A percentile compares a stretch with the other conserved stretches of the same genome.
phyloP scores from a whole-genome alignment of 2,113 vertebrate species.

The Sturnira hondurensis region DNA sequence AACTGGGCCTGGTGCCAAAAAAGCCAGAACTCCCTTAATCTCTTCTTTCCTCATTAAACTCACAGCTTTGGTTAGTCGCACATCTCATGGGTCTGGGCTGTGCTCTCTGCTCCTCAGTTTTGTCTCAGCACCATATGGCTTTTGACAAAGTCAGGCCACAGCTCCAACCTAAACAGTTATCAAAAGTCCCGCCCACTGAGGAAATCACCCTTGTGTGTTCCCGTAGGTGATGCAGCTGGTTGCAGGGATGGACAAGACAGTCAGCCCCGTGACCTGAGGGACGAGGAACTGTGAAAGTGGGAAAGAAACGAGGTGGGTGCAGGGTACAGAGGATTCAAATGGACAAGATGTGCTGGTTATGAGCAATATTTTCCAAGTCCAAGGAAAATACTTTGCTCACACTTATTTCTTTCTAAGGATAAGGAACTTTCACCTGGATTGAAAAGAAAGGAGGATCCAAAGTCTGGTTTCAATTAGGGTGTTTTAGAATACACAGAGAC shows the following conservation, averaged over 20 bases:
- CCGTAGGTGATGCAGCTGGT: constrained; percentile 52
- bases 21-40: constrained; percentile 56
- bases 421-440: constrained; percentile 71
- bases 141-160: constrained; percentile 75
- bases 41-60: constrained; percentile 70
- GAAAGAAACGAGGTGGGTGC: background rate
- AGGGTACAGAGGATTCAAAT: background rate
- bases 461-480: constrained; percentile 76
- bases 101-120: constrained; percentile 55
- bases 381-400: constrained; percentile 65
- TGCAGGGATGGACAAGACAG: constrained; percentile 8
- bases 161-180: constrained; percentile 81
- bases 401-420: constrained; percentile 60
- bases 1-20: constrained; percentile 56
- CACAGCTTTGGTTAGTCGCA: constrained; percentile 73
- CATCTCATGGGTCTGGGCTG: constrained; percentile 68
- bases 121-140: constrained; percentile 79
- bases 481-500: constrained; percentile 50
- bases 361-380: constrained; percentile 61
- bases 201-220: constrained; percentile 73
- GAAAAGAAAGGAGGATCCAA: constrained; percentile 62
- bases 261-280: constrained; percentile 8
- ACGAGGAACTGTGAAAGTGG: background rate
- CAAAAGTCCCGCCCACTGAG: constrained; percentile 67
- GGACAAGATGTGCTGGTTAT: constrained; percentile 68